Base-by-base conservation (phyloP, 2,797 vertebrate genomes). In the Crocidura indochinensis region DNA sequence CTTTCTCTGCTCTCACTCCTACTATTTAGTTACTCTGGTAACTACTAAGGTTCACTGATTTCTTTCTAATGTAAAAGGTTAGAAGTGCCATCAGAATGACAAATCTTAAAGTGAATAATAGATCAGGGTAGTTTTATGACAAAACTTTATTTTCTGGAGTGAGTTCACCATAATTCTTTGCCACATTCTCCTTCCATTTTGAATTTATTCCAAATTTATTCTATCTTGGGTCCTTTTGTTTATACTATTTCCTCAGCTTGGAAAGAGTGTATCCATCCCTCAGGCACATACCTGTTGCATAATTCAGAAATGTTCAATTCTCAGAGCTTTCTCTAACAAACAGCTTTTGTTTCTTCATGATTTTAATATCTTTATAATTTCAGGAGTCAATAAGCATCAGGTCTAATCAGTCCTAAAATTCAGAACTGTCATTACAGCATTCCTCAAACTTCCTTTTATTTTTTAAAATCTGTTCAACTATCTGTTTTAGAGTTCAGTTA, bases 1-100 rank as follows among this genome's bases (percentile, higher is more conserved):
- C 91, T 91, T 91, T 44, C 68, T 91, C 60, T 88, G 75, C 80
- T 49, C 53, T 88, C 2, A 4, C 22, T 72, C 64, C 68, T 60
- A 87, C 77, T 94, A 65, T 94, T 88, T 95, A 79, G 91, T 95
- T 90, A 78, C 94, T 74, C 91, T 84, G 62, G 80, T 3, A 53
- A 93, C 85, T 51, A 85, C 77, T 27, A 78, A 91, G 64, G 15
- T 72, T 91, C 22, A 31, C 69, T 60, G 56, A 26, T 90, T 83
- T 38, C 68, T 69, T 75, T 6, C 44, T 92, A 29, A 78, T 77
- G 46, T 56, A 31, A 83, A 67, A 89, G 80, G 51, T 46, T 71
- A 29, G 15, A 53, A 88, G 44, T 44, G 80, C 29, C 29, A 14
- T 10, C 15, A 17, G 14, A 88, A 29, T 67, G 75, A 76, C 77